These are phyloP conservation scores for Cryptotermes secundus DNA, from an alignment of 1,140 invertebrate species.

Conservation along the genomic window DNA sequence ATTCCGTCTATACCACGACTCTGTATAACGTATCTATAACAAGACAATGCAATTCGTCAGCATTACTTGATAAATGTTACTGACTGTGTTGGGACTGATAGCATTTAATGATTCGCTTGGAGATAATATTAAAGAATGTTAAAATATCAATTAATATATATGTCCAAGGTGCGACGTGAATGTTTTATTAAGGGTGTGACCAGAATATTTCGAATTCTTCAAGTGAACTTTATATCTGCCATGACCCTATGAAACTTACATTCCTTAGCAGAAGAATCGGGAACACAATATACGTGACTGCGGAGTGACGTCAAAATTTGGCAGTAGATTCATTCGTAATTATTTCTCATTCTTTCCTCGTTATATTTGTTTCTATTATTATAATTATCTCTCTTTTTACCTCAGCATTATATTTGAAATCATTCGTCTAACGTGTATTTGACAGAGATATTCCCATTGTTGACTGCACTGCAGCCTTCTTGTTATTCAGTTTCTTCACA, in stretches of 20 bases:
- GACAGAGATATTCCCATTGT: too few relatives aligned
- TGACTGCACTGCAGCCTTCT: too few relatives aligned
- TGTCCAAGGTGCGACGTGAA: not conserved
- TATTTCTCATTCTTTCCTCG: too few relatives aligned
- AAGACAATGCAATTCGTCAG: not conserved
- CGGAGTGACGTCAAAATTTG: too few relatives aligned
- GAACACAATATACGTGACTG: not conserved
- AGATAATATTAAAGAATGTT: not conserved
- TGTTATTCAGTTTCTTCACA: too few relatives aligned
- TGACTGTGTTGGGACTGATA: not conserved
- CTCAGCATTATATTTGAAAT: too few relatives aligned
- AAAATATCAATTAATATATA: slow-evolving; percentile 16
- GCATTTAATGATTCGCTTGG: not conserved
- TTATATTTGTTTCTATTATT: too few relatives aligned
- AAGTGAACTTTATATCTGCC: not conserved
- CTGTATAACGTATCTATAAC: not conserved
- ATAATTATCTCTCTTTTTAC: too few relatives aligned
- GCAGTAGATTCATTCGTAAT: too few relatives aligned
- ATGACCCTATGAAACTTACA: not conserved
- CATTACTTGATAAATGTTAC: not conserved
- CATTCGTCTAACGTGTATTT: too few relatives aligned
- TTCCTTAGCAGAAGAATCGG: not conserved
- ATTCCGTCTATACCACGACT: not conserved
- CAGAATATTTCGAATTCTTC: not conserved
- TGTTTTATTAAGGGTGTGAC: slow-evolving; percentile 1